These are phyloP conservation scores for Hemicentrotus pulcherrimus DNA, from an alignment of 35 echinoderm and acorn worm species.

Conservation along the genomic window DNA sequence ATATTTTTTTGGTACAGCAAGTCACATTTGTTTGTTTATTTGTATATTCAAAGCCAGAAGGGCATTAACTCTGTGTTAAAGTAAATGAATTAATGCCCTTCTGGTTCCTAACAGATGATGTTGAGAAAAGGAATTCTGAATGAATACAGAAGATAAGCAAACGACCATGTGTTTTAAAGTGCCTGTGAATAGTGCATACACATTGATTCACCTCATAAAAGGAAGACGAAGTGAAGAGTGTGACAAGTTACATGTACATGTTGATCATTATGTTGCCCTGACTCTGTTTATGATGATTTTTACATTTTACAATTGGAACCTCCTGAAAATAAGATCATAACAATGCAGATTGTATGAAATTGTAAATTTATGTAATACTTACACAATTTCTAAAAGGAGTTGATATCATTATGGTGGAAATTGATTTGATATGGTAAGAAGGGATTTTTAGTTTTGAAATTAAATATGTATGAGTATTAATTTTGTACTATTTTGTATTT, in stretches of 20 bases:
- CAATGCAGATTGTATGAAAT: not conserved
- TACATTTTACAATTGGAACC: not conserved
- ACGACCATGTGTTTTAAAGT: not conserved
- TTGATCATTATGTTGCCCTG: not conserved
- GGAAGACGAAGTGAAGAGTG: not conserved
- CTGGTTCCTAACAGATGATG: no score
- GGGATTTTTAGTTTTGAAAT: no score
- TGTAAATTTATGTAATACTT: no score
- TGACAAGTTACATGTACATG: not conserved
- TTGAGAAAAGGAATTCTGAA: not conserved
- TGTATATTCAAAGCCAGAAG: not conserved
- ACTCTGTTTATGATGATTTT: not conserved
- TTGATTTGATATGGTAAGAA: no score
- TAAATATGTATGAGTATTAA: no score
- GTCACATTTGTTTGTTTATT: not conserved
- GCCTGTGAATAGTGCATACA: not conserved
- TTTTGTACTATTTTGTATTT: no score
- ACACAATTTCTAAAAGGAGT: no score
- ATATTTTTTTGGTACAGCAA: not conserved
- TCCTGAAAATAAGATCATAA: not conserved
- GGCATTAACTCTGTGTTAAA: no score
- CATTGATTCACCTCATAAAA: not conserved
- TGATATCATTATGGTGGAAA: no score
- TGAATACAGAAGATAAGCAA: not conserved
- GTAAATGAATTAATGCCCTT: no score